phyloP scores from a whole-genome alignment of 2,113 vertebrate genomes.

The Scatophagus argus region DNA sequence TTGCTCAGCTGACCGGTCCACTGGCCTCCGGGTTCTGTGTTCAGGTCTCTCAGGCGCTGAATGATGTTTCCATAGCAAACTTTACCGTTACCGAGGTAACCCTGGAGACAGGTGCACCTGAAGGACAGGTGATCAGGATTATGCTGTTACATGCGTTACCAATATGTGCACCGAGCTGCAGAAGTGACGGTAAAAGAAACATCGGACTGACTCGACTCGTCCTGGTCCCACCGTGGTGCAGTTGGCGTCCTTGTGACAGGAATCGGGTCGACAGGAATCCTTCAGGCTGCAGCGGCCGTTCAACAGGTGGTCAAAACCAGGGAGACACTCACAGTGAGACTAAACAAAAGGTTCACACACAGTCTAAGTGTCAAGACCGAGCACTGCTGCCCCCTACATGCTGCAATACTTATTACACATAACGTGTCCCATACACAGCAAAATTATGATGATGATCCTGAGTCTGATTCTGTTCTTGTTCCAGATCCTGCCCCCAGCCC shows the following conservation, averaged over 20 bases:
- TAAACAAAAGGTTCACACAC: conserved; percentile 61
- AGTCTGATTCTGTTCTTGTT: neutral
- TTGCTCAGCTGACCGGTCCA: conserved; percentile 89
- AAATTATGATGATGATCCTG: no score
- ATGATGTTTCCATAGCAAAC: conserved; percentile 91
- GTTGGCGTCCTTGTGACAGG: conserved; percentile 88
- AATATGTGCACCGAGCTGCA: no score
- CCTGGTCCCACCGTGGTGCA: conserved; percentile 85
- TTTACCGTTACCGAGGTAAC: conserved; percentile 88
- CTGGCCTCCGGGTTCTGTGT: conserved; percentile 82
- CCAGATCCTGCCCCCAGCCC: neutral
- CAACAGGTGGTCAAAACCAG: conserved; percentile 83
- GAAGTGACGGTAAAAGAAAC: no score
- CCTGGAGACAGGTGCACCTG: conserved; percentile 88
- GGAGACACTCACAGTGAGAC: conserved; percentile 93
- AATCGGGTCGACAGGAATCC: conserved; percentile 84
- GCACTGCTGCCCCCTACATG: no score
- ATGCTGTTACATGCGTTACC: no score
- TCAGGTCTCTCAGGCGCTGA: conserved; percentile 87
- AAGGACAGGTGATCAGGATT: conserved; percentile 10
- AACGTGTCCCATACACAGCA: no score
- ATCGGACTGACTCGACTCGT: conserved; percentile 86
- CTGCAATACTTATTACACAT: no score
- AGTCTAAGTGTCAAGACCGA: no score
- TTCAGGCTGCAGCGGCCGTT: conserved; percentile 85